Evolutionary conservation across 2,888 invertebrate species (phyloP), one percentile per base, ranked within the genome.

Genomic region (Fragum fragum): DNA sequence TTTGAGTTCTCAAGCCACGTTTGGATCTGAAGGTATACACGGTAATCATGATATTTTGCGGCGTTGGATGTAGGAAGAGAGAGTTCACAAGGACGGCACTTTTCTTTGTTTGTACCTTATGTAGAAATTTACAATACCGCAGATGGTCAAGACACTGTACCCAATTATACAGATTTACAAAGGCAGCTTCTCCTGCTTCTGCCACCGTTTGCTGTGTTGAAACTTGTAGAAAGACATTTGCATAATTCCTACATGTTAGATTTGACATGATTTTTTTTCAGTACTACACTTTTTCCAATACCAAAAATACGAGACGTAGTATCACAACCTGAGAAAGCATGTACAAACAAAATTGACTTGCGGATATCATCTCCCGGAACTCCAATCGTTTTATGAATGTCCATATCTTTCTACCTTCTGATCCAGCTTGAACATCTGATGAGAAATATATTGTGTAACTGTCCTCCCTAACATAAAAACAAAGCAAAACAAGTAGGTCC

Each of bases 401-500:
- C 81, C 81, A 81, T 2, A 77, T 66, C 26, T 78, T 90, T 81
- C 72, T 86, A 74, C 36, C 74, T 85, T 63, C 86, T 36, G 18
- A 77, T 26, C n/a, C 18, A 42, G 28, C 82, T 87, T 52, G 81
- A 11, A 32, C 23, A 28, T 76, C 81, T 39, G 86, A 81, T 26
- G 42, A 79, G 36, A 79, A 80, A 16, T 59, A 77, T 9, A 83
- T 61, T 6, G 55, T 59, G n/a, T 75, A 61, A 18, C 18, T 14
- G 3, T 73, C 21, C 21, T 14, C 16, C 3, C 78, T 73, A 29
- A 83, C 81, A 78, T 89, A 85, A 61, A 81, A 81, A 32, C 85
- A 87, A 16, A 91, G 76, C 1, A 90, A 77, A 7, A 89, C 87
- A 1, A 90, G 80, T 11, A 90, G 70, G 74, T 90, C 89, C n/a